Evolutionary conservation across 2,888 invertebrate species (phyloP), one percentile per base, ranked within the genome.

Genomic region (Lottia scabra): DNA sequence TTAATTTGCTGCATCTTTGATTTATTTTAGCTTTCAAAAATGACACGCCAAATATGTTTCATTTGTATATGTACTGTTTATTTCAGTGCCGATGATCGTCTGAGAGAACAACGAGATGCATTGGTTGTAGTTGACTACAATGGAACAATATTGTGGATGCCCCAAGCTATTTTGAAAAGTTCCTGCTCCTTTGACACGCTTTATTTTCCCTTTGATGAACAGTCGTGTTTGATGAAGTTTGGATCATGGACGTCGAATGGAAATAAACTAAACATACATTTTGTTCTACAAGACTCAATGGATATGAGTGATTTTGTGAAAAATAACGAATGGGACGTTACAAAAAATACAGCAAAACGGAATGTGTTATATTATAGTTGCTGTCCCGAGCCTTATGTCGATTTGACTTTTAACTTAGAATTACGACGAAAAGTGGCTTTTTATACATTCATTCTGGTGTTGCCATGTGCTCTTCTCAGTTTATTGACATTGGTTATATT

Each of bases 181-280:
- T 87, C 87, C 3, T 89, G 88, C 75, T 77, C 81, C 72, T 87
- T 89, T 45, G 87, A 89, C 77, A 88, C 87, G 30, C 83, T 78
- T 19, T 85, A 86, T 75, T 89, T 89, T 77, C 89, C 88, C 4
- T 89, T 87, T 74, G 88, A 89, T 74, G 77, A 83, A 15, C 89
- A 89, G 73, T 74, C 69, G 10, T 88, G 88, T 74, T 79, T 83
- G 30, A 76, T 89, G 8, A 89, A 89, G 74, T 89, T 89, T 76
- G 88, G 88, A 65, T 87, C 86, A 6, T 88, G 87, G 89, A 86
- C 87, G 5, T 88, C 88, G 72, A 87, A 89, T 73, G 87, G 87
- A 27, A 83, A 77, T 66, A 84, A 87, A 74, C 62, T 88, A 43
- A 83, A 82, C 74, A 76, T 84, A 27, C 77, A 80, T 71, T 84